These are phyloP conservation scores for Hypsibius dujardini DNA, from an alignment of 1,140 invertebrate genomes.

Conservation along the genomic window DNA sequence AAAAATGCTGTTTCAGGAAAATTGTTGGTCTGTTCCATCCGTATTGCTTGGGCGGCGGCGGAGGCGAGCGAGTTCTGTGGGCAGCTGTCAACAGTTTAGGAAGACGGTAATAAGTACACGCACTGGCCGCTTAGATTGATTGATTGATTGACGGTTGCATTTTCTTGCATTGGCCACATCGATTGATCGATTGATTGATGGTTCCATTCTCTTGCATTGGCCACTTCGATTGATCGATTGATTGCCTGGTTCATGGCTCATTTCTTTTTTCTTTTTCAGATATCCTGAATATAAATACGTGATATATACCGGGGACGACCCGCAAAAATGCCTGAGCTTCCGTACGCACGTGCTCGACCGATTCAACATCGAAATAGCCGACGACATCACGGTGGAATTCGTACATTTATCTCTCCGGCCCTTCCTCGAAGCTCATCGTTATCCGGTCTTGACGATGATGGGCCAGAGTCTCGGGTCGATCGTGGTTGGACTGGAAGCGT, in stretches of 20 bases:
- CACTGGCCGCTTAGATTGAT: too few species aligned
- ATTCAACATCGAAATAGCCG: slow-evolving; percentile 56
- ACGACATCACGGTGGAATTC: slow-evolving; percentile 46
- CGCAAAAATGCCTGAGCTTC: background rate
- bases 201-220: too few species aligned
- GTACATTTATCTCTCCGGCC: slow-evolving; percentile 52
- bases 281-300: slow-evolving; percentile 31
- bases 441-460: slow-evolving; percentile 81
- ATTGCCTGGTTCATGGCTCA: too few species aligned
- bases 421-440: slow-evolving; percentile 61
- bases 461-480: slow-evolving; percentile 81
- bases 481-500: slow-evolving; percentile 65
- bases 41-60: slow-evolving; percentile 91
- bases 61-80: slow-evolving; percentile 96
- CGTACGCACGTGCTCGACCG: slow-evolving; percentile 33
- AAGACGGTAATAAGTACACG: slow-evolving; percentile 40
- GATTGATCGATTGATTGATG: background rate
- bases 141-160: background rate
- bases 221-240: too few species aligned
- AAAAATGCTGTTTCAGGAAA: background rate
- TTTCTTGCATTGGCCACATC: background rate
- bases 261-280: slow-evolving; percentile 20
- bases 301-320: slow-evolving; percentile 37
- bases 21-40: slow-evolving; percentile 85
- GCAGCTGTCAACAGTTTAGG: slow-evolving; percentile 64